Evolutionary conservation across 2,113 vertebrate genomes (phyloP).

Genomic region (Oncorhynchus keta): DNA sequence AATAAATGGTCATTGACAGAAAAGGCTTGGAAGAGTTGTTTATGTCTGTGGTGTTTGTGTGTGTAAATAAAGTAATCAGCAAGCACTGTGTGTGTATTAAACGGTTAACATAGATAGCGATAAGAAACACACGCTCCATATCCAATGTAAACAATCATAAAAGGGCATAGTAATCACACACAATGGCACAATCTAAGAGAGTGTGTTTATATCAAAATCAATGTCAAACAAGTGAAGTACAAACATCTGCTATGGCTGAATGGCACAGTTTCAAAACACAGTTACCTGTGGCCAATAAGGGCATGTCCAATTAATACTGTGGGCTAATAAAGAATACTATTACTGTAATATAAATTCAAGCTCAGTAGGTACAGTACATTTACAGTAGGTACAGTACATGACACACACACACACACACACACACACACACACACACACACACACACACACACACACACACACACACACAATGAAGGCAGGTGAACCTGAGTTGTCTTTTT

Average conservation of each 20-base stretch:
- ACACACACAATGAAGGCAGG: background rate
- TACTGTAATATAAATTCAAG: conserved; percentile 46
- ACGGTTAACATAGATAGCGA: conserved; percentile 48
- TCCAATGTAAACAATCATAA: conserved; percentile 35
- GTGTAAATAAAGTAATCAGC: conserved; percentile 6
- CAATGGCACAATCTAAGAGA: conserved; percentile 11
- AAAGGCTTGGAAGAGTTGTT: background rate
- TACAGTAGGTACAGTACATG: no score
- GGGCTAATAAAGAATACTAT: conserved; percentile 17
- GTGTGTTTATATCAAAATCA: conserved; percentile 35
- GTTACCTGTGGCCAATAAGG: background rate
- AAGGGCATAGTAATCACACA: conserved; percentile 33
- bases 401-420: conserved; percentile 24
- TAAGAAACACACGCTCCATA: conserved; percentile 31
- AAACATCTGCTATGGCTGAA: conserved; percentile 14
- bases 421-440: conserved; percentile 1
- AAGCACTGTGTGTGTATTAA: conserved; percentile 35
- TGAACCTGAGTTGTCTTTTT: no score
- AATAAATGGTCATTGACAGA: background rate
- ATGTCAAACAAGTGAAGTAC: conserved; percentile 26
- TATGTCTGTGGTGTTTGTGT: background rate
- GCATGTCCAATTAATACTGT: background rate
- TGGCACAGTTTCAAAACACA: conserved; percentile 28
- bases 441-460: conserved; percentile 20
- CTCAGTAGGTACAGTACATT: conserved; percentile 41